Evolutionary conservation across 2,797 vertebrate genomes (phyloP).

Genomic region (Acanthurus tractus): DNA sequence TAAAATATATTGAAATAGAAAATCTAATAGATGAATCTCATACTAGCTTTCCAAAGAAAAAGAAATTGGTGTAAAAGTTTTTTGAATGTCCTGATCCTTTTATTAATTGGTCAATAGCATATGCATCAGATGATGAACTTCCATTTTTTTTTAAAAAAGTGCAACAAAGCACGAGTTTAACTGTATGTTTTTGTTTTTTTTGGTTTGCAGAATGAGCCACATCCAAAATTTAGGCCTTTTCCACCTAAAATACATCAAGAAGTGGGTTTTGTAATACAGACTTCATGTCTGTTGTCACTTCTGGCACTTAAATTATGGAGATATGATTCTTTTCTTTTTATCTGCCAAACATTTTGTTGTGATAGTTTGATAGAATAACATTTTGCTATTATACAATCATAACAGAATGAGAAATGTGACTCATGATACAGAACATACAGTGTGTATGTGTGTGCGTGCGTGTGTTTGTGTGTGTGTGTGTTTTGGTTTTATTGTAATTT

Average conservation of each 20-base stretch:
- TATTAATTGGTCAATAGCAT: conserved; percentile 48
- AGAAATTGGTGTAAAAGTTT: not conserved
- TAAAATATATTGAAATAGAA: conserved; percentile 3
- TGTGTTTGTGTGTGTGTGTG: conserved; percentile 23
- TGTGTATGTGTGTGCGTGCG: conserved; percentile 32
- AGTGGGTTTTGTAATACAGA: conserved; percentile 18
- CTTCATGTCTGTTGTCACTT: conserved; percentile 47
- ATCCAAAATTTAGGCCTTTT: conserved; percentile 14
- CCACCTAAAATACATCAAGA: conserved; percentile 9
- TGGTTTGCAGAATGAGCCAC: conserved; percentile 15
- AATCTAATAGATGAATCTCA: not conserved
- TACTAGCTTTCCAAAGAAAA: not conserved
- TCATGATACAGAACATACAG: conserved; percentile 50
- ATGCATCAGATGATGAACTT: conserved; percentile 21
- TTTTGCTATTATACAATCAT: conserved; percentile 73
- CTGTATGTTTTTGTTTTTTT: not conserved
- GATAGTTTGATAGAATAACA: conserved; percentile 45
- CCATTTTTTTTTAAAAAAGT: conserved; percentile 8
- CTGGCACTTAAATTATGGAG: conserved; percentile 41
- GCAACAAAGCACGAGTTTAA: not conserved
- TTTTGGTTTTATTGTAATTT: conserved; percentile 69
- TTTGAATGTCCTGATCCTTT: not conserved
- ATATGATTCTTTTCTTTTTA: conserved; percentile 12
- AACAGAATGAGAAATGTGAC: conserved; percentile 62
- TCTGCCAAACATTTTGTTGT: conserved; percentile 55